Conservation (phyloP, 2,888 invertebrate species). For the Oligia strigilis region DNA sequence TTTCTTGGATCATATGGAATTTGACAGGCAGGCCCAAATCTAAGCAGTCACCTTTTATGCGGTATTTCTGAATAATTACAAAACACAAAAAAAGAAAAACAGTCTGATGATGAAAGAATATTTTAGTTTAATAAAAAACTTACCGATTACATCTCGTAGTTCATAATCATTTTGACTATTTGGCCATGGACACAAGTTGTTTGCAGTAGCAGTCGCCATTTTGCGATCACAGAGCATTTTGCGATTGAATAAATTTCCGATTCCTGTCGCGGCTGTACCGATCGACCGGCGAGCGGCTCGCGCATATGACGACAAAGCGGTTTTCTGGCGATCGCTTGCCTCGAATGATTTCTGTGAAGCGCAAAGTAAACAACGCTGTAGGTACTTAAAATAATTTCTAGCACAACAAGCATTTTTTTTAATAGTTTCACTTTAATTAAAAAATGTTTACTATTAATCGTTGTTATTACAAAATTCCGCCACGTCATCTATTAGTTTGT, state of each 20-base stretch:
- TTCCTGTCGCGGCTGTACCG: constrained; percentile 75
- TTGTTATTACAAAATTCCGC: background rate
- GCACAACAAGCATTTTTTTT: too few relatives aligned
- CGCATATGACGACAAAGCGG: constrained; percentile 82
- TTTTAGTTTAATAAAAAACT: constrained; percentile 75
- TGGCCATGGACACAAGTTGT: constrained; percentile 93
- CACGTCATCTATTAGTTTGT: constrained; percentile 50
- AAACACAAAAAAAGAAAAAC: constrained; percentile 8
- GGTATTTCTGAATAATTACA: constrained; percentile 26
- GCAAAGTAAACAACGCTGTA: constrained; percentile 25
- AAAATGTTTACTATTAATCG: background rate
- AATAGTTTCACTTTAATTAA: background rate
- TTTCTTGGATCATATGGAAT: constrained; percentile 49
- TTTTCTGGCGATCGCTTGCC: constrained; percentile 77
- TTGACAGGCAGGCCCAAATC: constrained; percentile 48
- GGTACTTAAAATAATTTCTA: background rate
- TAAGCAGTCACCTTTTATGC: constrained; percentile 16
- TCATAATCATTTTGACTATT: constrained; percentile 98
- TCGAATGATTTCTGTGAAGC: constrained; percentile 77
- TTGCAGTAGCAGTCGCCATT: constrained; percentile 80
- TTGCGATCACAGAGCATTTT: constrained; percentile 83
- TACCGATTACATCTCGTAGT: constrained; percentile 97
- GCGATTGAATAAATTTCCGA: constrained; percentile 82
- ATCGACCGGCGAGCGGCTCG: constrained; percentile 81
- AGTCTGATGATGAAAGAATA: background rate